A percentile compares a stretch with the other conserved stretches of the same genome.
phyloP scores from a whole-genome alignment of 2,113 vertebrate species.

The Glaucidium brasilianum region DNA sequence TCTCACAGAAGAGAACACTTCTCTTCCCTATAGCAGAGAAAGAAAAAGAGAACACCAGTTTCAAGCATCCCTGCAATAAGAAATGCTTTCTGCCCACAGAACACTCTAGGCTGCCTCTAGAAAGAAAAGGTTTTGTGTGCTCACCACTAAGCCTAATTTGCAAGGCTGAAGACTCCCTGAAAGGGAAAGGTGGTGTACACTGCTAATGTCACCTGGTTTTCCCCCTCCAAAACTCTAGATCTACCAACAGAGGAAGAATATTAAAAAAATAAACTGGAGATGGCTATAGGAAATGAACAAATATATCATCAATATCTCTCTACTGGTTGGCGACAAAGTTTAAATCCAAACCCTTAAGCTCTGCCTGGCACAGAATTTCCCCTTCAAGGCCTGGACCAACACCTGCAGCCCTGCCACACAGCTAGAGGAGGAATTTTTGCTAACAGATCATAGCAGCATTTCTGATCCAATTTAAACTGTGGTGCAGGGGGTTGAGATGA shows the following conservation, averaged over 20 bases:
- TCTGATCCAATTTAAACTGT: slow-evolving; percentile 14
- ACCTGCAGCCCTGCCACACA: background rate
- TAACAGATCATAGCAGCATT: background rate
- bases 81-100: background rate
- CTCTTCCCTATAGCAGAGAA: background rate
- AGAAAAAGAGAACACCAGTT: background rate
- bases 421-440: background rate
- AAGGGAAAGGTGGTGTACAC: background rate
- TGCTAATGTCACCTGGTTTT: background rate
- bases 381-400: background rate
- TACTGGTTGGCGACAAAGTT: background rate
- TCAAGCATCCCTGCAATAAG: background rate
- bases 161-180: background rate
- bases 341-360: background rate
- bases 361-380: background rate
- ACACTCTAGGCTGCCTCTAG: background rate
- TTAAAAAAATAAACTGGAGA: background rate
- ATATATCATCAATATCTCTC: background rate
- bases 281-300: background rate
- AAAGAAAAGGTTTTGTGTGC: background rate
- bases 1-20: background rate
- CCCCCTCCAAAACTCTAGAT: background rate
- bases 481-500: background rate
- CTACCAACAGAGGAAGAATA: background rate
- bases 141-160: background rate